These are phyloP conservation scores for Drosophila busckii DNA, from an alignment of 1,140 invertebrate genomes.

Conservation along the genomic window DNA sequence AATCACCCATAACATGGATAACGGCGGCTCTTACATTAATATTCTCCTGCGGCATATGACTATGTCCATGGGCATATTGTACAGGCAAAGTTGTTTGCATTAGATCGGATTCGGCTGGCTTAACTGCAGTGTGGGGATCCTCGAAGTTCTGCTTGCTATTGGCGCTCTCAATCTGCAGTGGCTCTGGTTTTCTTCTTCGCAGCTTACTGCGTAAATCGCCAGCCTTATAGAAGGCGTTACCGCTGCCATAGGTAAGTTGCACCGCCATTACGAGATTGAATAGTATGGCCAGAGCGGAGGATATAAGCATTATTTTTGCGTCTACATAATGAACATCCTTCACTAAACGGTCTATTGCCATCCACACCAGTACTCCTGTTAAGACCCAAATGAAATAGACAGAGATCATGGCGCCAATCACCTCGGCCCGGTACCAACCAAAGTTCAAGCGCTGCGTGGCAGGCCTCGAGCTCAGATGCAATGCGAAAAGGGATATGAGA, in stretches of 20 bases:
- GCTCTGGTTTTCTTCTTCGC: too few relatives aligned
- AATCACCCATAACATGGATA: constrained; percentile 94
- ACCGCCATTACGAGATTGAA: constrained; percentile 94
- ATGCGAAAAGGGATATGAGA: constrained; percentile 86
- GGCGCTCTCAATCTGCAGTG: background rate
- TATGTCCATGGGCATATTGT: background rate
- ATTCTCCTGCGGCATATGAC: constrained; percentile 79
- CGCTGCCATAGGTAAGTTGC: constrained; percentile 83
- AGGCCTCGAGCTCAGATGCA: constrained; percentile 83
- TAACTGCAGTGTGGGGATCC: too few relatives aligned
- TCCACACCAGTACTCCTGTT: constrained; percentile 90
- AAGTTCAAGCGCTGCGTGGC: constrained; percentile 86
- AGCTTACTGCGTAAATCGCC: too few relatives aligned
- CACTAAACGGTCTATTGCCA: constrained; percentile 87
- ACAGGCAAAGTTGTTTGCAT: constrained; percentile 15
- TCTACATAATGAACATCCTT: constrained; percentile 87
- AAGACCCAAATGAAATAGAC: constrained; percentile 91
- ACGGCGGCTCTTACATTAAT: constrained; percentile 93
- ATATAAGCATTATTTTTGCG: constrained; percentile 91
- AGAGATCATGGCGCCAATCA: constrained; percentile 83
- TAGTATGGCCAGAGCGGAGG: constrained; percentile 87
- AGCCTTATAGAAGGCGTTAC: too few relatives aligned
- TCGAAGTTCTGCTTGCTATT: background rate
- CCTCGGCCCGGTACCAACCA: constrained; percentile 83
- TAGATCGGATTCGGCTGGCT: background rate